phyloP scores from a whole-genome alignment of 37 sponge, comb jelly and placozoan genomes.

The Beroe forskalii region DNA sequence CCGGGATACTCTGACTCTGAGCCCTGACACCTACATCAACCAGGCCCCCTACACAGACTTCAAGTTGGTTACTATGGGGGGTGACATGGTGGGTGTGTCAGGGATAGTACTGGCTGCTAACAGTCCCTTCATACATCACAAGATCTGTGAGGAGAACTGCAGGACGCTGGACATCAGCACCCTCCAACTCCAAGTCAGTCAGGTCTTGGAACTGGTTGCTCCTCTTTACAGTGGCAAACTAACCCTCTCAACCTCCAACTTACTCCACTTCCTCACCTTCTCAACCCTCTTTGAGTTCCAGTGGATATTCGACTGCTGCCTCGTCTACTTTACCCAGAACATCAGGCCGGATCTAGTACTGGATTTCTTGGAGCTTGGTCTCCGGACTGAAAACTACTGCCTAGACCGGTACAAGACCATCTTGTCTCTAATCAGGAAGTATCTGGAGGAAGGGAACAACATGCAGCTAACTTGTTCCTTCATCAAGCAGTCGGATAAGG shows the following conservation, averaged over 20 bases:
- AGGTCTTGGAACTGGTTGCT: neutral
- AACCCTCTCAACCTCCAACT: neutral
- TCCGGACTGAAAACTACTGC: constrained; percentile 14
- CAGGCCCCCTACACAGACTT: neutral
- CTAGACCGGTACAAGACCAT: neutral
- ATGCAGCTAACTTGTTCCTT: constrained; percentile 9
- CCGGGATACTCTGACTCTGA: neutral
- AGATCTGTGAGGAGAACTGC: constrained; percentile 12
- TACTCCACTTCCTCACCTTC: neutral
- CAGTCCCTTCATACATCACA: constrained; percentile 27
- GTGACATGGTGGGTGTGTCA: neutral
- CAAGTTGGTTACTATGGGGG: neutral
- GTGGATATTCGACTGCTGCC: constrained; percentile 49
- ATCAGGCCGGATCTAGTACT: constrained; percentile 17
- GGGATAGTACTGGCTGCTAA: constrained; percentile 22
- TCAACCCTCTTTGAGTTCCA: constrained; percentile 19
- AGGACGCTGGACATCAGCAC: neutral
- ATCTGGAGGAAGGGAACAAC: constrained; percentile 35
- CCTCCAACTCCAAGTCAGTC: neutral
- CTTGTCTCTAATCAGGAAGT: neutral
- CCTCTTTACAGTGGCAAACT: constrained; percentile 50
- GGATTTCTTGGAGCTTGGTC: constrained; percentile 29
- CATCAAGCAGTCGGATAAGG: neutral
- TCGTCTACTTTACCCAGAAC: constrained; percentile 28
- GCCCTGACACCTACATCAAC: neutral